Evolutionary conservation across 2,888 invertebrate species (phyloP).

Genomic region (Drosophila limbata): DNA sequence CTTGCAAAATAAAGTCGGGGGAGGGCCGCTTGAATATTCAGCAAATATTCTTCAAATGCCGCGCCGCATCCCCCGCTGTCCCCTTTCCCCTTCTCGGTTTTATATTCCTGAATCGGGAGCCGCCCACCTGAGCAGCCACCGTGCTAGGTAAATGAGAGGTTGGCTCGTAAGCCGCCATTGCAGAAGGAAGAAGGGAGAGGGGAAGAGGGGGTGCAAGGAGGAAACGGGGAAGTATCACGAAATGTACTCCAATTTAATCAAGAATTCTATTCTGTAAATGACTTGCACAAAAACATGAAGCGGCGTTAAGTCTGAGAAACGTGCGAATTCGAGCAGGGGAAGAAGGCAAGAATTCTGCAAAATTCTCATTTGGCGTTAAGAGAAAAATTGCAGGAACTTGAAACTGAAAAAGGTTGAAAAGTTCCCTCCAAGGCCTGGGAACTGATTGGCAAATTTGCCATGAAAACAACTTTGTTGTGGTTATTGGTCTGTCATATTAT

Average conservation of each 20-base stretch:
- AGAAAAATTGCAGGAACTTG: conserved; percentile 48
- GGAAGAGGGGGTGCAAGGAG: conserved; percentile 1
- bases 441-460: conserved; percentile 14
- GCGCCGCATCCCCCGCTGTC: conserved; percentile 30
- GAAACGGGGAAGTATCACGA: conserved; percentile 53
- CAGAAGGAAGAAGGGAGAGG: neutral
- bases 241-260: conserved; percentile 83
- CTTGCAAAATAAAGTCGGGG: conserved; percentile 2
- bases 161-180: conserved; percentile 57
- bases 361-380: conserved; percentile 65
- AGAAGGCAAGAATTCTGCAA: conserved; percentile 23
- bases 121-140: conserved; percentile 60
- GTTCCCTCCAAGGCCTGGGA: conserved; percentile 3
- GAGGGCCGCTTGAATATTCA: conserved; percentile 71
- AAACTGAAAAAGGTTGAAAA: conserved; percentile 39
- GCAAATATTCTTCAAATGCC: conserved; percentile 75
- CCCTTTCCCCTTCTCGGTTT: conserved; percentile 40
- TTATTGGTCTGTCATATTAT: conserved; percentile 16
- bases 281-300: conserved; percentile 76
- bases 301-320: conserved; percentile 39
- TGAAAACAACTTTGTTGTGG: conserved; percentile 37
- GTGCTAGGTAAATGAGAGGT: conserved; percentile 65
- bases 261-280: conserved; percentile 81
- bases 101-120: conserved; percentile 59
- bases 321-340: conserved; percentile 2